Conservation (phyloP, 1,140 invertebrate genomes). For the Temnothorax curvispinosus region DNA sequence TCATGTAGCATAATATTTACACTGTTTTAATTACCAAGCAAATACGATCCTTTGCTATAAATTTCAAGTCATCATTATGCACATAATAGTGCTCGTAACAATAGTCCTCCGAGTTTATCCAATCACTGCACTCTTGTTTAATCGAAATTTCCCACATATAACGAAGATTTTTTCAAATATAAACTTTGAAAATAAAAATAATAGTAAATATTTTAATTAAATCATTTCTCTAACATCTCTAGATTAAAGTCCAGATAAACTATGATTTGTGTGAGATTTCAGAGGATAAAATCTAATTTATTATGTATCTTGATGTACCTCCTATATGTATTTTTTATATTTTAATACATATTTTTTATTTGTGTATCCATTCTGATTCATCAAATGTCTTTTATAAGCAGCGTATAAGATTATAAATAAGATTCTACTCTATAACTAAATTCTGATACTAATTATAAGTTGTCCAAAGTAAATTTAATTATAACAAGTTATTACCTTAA, state of each 20-base stretch:
- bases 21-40: too few species aligned
- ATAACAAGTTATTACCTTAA: background rate
- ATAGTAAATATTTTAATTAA: constrained; percentile 13
- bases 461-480: background rate
- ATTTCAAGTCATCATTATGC: background rate
- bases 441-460: background rate
- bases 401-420: background rate
- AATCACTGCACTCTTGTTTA: background rate
- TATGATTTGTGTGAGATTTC: background rate
- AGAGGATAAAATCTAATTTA: background rate
- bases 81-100: background rate
- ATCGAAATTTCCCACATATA: background rate
- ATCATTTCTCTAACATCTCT: background rate
- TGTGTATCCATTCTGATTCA: background rate
- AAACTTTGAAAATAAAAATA: background rate
- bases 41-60: background rate
- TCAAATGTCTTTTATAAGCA: background rate
- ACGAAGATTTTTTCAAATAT: background rate
- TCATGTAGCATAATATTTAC: too few species aligned
- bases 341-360: background rate
- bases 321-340: background rate
- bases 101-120: background rate
- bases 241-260: background rate
- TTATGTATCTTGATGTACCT: background rate
- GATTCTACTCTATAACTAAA: background rate